These are phyloP conservation scores for Pseudotriccus pelzelni DNA, from an alignment of 2,797 vertebrate genomes.

Conservation along the genomic window DNA sequence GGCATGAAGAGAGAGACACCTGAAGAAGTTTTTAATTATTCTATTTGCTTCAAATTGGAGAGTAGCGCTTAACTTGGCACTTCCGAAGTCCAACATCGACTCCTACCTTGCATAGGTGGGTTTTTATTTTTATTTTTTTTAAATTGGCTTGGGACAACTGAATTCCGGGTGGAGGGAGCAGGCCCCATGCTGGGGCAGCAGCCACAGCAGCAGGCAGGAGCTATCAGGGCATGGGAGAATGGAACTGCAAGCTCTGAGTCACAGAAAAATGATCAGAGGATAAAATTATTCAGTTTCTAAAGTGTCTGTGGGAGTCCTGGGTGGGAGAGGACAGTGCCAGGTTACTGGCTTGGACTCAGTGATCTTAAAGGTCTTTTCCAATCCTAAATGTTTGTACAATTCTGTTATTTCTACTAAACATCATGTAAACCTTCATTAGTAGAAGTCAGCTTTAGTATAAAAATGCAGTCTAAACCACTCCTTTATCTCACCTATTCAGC, in stretches of 20 bases:
- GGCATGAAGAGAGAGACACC: not conserved
- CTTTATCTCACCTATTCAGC: not conserved
- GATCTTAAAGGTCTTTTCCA: not conserved
- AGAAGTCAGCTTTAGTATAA: not conserved
- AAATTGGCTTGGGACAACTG: not conserved
- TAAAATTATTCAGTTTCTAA: not conserved
- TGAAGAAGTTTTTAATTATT: not conserved
- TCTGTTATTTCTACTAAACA: not conserved
- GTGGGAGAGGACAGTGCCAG: not conserved
- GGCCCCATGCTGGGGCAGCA: not conserved
- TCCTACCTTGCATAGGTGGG: not conserved
- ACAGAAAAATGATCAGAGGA: not conserved
- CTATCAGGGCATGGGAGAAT: no score
- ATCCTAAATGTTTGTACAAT: not conserved
- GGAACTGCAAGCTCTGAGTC: not conserved
- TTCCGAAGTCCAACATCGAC: not conserved
- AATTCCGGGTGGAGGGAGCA: not conserved
- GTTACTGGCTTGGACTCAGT: fast-evolving
- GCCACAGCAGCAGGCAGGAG: no score
- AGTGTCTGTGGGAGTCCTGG: not conserved
- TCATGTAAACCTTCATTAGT: not conserved
- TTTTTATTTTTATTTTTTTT: not conserved
- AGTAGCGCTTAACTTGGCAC: not conserved
- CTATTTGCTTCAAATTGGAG: not conserved
- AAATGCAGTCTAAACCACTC: not conserved